Evolutionary conservation across 2,797 vertebrate species (phyloP), one percentile per base, ranked within the genome.

Genomic region (Phataginus tricuspis): DNA sequence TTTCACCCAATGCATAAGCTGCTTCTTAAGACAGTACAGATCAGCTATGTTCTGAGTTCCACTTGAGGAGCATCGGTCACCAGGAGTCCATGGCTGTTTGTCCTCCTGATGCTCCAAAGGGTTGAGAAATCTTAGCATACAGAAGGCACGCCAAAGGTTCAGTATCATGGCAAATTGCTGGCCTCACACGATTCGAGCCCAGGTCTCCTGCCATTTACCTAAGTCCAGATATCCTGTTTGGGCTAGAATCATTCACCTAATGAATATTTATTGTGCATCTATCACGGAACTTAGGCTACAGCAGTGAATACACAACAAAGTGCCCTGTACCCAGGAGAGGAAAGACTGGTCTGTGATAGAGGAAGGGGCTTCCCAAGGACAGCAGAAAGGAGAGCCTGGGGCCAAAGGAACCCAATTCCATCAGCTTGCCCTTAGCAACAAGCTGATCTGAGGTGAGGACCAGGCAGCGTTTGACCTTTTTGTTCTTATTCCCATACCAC

Each of bases 381-480:
- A 92, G 16, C 23, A 59, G 29, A 42, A 39, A 64, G 34, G 53
- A 64, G 53, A 21, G 11, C 23, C 23, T 23, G 23, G 45, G 42
- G 71, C 79, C 69, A 15, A 39, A 11, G 61, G 34, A 45, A 7
- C 57, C 49, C 86, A n/a, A 53, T 90, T 53, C 75, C 75, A 71
- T 1, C 14, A 15, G 68, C 57, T 74, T 64, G 74, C 64, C 85
- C 95, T 94, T 89, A 90, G 86, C 96, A 91, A 85, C 42, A 94
- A 94, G 93, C 92, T 82, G 34, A 51, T 45, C 74, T 72, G 90
- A 95, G 92, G 86, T 92, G 95, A 82, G 93, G 78, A 95, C 90
- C 90, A 72, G 95, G 97, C 91, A 93, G 77, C 0, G 21, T 95
- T 84, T 97, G 97, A 98, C 97, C 95, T 97, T 86, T 98, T 92